phyloP scores from a whole-genome alignment of 2,797 vertebrate species.

The Enteromius mattozi region DNA sequence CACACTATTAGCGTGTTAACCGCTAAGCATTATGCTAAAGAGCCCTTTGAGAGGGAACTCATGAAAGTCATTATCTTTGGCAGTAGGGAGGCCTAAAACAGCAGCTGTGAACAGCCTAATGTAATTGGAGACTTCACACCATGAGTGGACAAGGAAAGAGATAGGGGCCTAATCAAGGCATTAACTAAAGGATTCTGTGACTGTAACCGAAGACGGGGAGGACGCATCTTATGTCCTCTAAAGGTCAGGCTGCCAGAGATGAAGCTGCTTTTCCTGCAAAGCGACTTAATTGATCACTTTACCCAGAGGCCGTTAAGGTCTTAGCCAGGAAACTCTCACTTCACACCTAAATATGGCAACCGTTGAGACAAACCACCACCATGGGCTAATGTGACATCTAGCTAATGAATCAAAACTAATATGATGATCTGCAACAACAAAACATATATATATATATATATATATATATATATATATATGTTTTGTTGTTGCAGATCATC shows the following conservation, averaged over 20 bases:
- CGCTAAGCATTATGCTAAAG: constrained; percentile 41
- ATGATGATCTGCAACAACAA: neutral
- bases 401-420: neutral
- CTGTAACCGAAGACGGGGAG: constrained; percentile 76
- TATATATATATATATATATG: neutral
- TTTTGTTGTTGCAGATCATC: too few relatives aligned
- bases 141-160: constrained; percentile 73
- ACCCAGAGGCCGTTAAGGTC: constrained; percentile 41
- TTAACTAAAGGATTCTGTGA: constrained; percentile 82
- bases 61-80: constrained; percentile 52
- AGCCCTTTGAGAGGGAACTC: constrained; percentile 43
- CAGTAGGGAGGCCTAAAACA: constrained; percentile 16
- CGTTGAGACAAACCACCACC: neutral
- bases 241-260: constrained; percentile 74
- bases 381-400: neutral
- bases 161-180: constrained; percentile 77
- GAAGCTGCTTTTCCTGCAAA: constrained; percentile 65
- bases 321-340: constrained; percentile 62
- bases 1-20: constrained; percentile 49
- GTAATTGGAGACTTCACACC: constrained; percentile 77
- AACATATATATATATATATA: neutral
- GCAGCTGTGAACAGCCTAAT: constrained; percentile 63
- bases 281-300: constrained; percentile 55
- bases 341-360: constrained; percentile 19
- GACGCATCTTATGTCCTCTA: constrained; percentile 69